phyloP scores from a whole-genome alignment of 1,140 invertebrate genomes.

The Arion vulgaris region DNA sequence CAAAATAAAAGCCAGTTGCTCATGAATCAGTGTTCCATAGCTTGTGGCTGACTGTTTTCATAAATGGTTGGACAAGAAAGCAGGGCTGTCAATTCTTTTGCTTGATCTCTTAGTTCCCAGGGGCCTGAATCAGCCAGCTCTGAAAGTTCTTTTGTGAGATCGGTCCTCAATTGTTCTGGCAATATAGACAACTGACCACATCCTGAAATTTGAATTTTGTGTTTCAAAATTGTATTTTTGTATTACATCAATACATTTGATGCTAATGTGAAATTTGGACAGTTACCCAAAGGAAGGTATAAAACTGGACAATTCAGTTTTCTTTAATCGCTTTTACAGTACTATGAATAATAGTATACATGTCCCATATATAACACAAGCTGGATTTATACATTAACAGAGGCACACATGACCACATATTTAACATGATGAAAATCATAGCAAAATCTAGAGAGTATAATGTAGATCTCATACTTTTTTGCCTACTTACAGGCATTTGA shows the following conservation, averaged over 20 bases:
- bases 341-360: too few species aligned
- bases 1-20: neutral
- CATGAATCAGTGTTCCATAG: constrained; percentile 28
- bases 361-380: too few species aligned
- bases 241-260: too few species aligned
- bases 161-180: neutral
- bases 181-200: constrained; percentile 4
- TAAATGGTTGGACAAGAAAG: neutral
- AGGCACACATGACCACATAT: too few species aligned
- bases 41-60: constrained; percentile 22
- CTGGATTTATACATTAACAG: too few species aligned
- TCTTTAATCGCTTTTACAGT: neutral
- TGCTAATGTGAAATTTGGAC: too few species aligned
- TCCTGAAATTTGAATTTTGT: neutral
- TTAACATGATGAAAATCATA: too few species aligned
- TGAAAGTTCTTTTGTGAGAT: constrained; percentile 6
- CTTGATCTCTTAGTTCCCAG: constrained; percentile 27
- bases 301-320: neutral
- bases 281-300: neutral
- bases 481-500: too few species aligned
- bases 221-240: neutral
- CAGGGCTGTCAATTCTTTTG: constrained; percentile 6
- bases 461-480: too few species aligned
- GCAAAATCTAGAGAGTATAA: too few species aligned
- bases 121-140: constrained; percentile 23